Conservation (phyloP, 2,113 vertebrate species). For the Todiramphus saurophagus region DNA sequence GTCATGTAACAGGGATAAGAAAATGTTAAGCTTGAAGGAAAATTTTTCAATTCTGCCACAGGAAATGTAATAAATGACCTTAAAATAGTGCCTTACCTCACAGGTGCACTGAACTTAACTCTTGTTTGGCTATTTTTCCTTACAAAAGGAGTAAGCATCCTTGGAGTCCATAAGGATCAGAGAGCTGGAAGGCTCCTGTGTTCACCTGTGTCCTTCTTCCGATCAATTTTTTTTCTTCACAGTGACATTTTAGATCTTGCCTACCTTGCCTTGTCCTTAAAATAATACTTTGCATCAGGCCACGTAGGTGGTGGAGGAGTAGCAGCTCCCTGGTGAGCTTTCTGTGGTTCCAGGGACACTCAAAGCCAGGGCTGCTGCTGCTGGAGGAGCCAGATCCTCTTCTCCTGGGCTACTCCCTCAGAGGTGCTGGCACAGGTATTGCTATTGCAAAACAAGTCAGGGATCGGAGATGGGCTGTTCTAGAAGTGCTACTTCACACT, state of each 20-base stretch:
- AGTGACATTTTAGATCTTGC: not conserved
- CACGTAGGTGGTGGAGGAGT: not conserved
- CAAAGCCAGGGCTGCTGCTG: not conserved
- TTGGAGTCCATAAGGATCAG: not conserved
- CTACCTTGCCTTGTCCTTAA: not conserved
- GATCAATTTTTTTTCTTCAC: not conserved
- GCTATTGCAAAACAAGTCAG: not conserved
- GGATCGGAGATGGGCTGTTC: not conserved
- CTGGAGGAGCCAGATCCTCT: not conserved
- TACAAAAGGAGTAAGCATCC: not conserved
- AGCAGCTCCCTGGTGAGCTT: not conserved
- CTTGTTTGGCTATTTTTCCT: not conserved
- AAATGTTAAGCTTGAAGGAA: not conserved
- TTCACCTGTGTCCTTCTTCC: not conserved
- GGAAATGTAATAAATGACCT: not conserved
- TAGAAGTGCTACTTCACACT: not conserved
- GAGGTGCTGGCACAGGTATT: not conserved
- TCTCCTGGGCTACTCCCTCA: not conserved
- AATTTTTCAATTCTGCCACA: not conserved
- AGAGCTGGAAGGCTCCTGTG: not conserved
- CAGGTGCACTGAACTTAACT: not conserved
- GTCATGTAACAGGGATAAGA: not conserved
- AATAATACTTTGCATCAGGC: not conserved
- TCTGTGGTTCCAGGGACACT: not conserved
- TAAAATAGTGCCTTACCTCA: slow-evolving; percentile 1